Conservation (phyloP, 2,888 invertebrate species). For the Zaprionus lineosus region DNA sequence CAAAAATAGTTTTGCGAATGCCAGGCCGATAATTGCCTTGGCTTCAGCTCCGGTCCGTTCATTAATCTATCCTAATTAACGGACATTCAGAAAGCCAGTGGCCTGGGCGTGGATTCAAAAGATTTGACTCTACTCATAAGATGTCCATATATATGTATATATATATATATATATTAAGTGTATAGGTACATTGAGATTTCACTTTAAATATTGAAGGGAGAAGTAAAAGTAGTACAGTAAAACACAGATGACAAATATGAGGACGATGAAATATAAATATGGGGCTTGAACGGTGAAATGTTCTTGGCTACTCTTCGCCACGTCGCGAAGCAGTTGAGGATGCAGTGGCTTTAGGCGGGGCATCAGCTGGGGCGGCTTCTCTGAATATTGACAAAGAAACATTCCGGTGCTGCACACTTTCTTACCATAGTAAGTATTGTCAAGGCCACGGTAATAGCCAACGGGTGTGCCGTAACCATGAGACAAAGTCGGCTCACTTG, state of each 20-base stretch:
- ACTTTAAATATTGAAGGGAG: no score
- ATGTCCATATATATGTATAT: no score
- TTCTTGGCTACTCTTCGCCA: accelerated
- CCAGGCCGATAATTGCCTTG: conserved; percentile 63
- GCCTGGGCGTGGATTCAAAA: conserved; percentile 10
- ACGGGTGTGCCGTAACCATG: conserved; percentile 9
- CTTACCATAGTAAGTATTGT: not conserved
- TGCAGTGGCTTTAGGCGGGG: conserved; percentile 38
- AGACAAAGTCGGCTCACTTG: not conserved
- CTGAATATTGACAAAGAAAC: conserved; percentile 5
- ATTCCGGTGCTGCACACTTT: conserved; percentile 22
- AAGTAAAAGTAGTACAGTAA: no score
- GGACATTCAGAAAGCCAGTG: not conserved
- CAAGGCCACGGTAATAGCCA: conserved; percentile 12
- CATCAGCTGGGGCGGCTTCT: conserved; percentile 18
- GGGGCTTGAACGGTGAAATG: no score
- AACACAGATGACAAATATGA: no score
- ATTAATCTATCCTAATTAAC: conserved; percentile 33
- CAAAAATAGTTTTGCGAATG: conserved; percentile 71
- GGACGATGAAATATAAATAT: no score
- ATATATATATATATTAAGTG: no score
- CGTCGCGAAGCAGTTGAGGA: conserved; percentile 16
- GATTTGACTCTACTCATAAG: not conserved
- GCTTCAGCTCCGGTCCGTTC: conserved; percentile 18
- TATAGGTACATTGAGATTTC: no score